Base-by-base conservation (phyloP, 1,140 invertebrate species). In the Campoletis sonorensis region DNA sequence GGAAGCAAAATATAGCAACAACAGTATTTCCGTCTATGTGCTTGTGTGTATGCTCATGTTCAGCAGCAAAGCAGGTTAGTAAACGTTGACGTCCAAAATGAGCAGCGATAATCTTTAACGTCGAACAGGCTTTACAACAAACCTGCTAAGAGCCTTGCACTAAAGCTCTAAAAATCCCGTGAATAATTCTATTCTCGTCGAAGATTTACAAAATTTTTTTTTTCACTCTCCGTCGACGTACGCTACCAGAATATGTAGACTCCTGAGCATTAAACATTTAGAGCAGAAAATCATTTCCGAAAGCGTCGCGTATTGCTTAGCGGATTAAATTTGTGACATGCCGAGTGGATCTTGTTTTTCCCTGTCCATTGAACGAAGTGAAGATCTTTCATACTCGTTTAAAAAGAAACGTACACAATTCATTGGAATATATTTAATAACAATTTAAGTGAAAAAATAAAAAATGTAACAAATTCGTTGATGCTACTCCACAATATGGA, bases 191-290 rank as follows among this genome's bases (percentile, higher is more conserved):
- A 82, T 85, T 84, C 79, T 83, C 81, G 80, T 77, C 64, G 51
- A 76, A 58, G 26, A 76, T 76, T 76, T 73, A 23, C 10, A n/a
- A n/a, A n/a, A n/a, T 79, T 68, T 80, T 81, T 81, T 81, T 49
- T 75, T 77, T 81, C 73, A n/a, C 54, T 71, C 27, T 73, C 21
- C 13, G 13, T 73, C 13, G 71, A 23, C 72, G 72, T 13, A 7
- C 4, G 49, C 54, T 37, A 33, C 3, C 7, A 51, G 45, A 75
- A 45, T 13, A 51, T 49, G 11, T 49, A 51, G 72, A 61, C 78
- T 71, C 54, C 78, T 71, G 37, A 54, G 51, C 82, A 82, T 88
- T 87, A 87, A 89, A 88, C 87, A 88, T 88, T 87, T 85, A 88
- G 84, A 70, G 79, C 79, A 27, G 86, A 87, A 84, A 84, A 87